These are phyloP conservation scores for Huso huso DNA, from an alignment of 2,797 vertebrate genomes.

Conservation along the genomic window DNA sequence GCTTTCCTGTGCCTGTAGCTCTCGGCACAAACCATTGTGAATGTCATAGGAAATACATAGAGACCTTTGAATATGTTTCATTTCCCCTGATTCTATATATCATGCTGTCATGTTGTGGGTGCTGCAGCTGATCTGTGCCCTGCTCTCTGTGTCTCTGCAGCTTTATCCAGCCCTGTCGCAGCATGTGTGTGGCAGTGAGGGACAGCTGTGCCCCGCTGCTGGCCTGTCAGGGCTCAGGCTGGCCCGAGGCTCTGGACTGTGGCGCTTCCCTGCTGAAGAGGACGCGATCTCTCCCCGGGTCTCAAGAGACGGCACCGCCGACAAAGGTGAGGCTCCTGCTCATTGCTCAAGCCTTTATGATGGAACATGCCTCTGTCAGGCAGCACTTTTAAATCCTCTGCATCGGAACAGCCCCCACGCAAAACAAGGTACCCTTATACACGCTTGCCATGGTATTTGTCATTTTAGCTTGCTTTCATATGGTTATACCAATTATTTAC, in stretches of 20 bases:
- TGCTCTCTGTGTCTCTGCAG: slow-evolving; percentile 29
- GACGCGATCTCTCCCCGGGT: slow-evolving; percentile 66
- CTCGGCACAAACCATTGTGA: too few species aligned
- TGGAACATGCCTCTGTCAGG: too few species aligned
- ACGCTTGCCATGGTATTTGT: too few species aligned
- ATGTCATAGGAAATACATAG: too few species aligned
- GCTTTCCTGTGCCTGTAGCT: neutral
- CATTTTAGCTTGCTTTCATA: too few species aligned
- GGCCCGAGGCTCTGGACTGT: slow-evolving; percentile 72
- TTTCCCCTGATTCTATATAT: neutral
- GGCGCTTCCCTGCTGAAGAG: slow-evolving; percentile 67
- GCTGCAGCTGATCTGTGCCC: neutral
- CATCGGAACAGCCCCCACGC: too few species aligned
- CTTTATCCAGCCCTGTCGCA: slow-evolving; percentile 81
- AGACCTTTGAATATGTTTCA: neutral
- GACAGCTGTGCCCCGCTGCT: slow-evolving; percentile 71
- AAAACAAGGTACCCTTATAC: too few species aligned
- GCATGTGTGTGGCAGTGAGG: slow-evolving; percentile 69
- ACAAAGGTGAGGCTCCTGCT: slow-evolving; percentile 62
- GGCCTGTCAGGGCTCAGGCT: slow-evolving; percentile 67
- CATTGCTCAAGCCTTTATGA: neutral
- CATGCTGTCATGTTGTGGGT: neutral
- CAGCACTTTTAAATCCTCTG: too few species aligned
- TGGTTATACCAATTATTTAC: too few species aligned
- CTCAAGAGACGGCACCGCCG: slow-evolving; percentile 48